Percentiles rank a stretch among this genome's conserved stretches.
Conservation (phyloP, 2,797 vertebrate species). For the Pteropus rufus region DNA sequence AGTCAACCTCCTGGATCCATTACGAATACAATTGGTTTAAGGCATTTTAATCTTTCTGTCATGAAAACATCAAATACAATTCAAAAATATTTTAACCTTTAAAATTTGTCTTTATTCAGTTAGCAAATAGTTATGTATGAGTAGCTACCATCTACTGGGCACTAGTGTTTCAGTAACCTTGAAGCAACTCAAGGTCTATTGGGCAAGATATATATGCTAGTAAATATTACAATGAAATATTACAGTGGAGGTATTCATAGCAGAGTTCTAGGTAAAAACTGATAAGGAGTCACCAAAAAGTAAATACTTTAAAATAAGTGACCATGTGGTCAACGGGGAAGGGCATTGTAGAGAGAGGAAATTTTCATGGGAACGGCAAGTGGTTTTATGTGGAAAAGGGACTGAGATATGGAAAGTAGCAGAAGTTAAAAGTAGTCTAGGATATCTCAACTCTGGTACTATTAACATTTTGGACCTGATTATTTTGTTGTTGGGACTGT, state of each 20-base stretch:
- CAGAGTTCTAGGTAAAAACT: neutral
- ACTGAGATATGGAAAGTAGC: neutral
- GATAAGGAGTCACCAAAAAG: neutral
- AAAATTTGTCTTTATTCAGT: neutral
- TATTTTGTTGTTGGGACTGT: neutral
- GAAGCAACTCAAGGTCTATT: neutral
- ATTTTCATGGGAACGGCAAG: neutral
- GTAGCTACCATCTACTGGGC: neutral
- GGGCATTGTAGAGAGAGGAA: neutral
- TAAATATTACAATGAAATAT: neutral
- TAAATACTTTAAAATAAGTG: neutral
- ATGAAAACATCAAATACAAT: neutral
- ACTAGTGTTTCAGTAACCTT: neutral
- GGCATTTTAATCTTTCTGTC: neutral
- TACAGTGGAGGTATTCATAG: neutral
- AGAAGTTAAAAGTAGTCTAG: neutral
- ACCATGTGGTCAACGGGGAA: neutral
- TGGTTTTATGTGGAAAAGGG: neutral
- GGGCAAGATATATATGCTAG: neutral
- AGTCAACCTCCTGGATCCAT: neutral
- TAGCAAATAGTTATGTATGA: neutral
- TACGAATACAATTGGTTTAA: neutral
- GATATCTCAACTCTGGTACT: neutral
- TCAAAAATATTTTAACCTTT: neutral
- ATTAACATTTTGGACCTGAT: neutral